Evolutionary conservation across 1,140 invertebrate genomes (phyloP), one percentile per base, ranked within the genome.

Genomic region (Probaryconus sp.): DNA sequence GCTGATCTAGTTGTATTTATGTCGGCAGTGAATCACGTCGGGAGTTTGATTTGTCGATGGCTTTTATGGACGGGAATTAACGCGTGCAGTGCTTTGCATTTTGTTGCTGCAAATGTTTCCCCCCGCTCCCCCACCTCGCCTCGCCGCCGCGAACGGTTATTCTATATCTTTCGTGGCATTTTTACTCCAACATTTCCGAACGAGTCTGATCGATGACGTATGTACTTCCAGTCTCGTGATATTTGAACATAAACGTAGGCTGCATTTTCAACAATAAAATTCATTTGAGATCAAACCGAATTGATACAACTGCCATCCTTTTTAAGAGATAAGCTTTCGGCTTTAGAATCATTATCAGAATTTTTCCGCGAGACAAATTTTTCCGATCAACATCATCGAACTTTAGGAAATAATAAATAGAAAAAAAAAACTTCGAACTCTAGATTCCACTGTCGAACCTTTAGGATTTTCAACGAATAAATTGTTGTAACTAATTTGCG

Each of bases 1-100:
- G 79, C 84, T 86, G 84, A 87, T 87, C 85, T 85, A 85, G 83
- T 85, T 86, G 82, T 87, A 87, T 87, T 87, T 87, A 86, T 83
- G 84, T 82, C 77, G 74, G 84, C 81, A 86, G 80, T 87, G 85
- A 87, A 87, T 87, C 85, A 87, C 77, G 84, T 87, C 84, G 76
- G 71, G 74, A 78, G 78, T 86, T 87, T 87, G 85, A 87, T 87
- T 87, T 87, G 86, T 87, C 82, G 86, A 87, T 86, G 84, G 85
- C 83, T 87, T 87, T 87, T 85, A 87, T 86, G 82, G 84, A 83
- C 83, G 81, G 80, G 84, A 86, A 87, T 87, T 87, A 87, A 86
- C 83, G 83, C 81, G 67, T 79, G 79, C 81, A 79, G 78, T 77
- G 80, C 74, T 82, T 83, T 80, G 82, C 81, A 86, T 87, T 87